Evolutionary conservation across 1,140 invertebrate genomes (phyloP).

Genomic region (Leptinotarsa lineolata): DNA sequence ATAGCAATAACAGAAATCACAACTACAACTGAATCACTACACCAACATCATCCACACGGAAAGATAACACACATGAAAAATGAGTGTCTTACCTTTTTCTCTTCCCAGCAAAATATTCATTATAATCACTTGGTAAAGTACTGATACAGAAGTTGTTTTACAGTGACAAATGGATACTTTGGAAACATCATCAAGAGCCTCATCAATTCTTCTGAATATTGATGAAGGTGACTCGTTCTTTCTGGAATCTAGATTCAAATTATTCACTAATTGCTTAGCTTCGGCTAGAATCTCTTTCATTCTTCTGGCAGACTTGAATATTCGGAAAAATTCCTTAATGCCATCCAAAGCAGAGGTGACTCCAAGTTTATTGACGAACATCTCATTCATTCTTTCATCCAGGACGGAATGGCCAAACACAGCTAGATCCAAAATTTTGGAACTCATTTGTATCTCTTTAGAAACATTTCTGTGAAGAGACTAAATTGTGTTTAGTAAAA

Average conservation of each 20-base stretch:
- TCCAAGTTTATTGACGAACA: slow-evolving; percentile 57
- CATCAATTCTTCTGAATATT: slow-evolving; percentile 54
- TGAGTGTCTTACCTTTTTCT: slow-evolving; percentile 52
- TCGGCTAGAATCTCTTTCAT: slow-evolving; percentile 10
- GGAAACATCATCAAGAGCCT: slow-evolving; percentile 39
- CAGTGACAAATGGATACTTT: slow-evolving; percentile 52
- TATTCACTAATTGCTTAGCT: slow-evolving; percentile 22
- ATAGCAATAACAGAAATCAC: no score
- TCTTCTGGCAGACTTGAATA: not conserved
- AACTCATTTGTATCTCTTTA: slow-evolving; percentile 32
- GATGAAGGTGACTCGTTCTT: slow-evolving; percentile 41
- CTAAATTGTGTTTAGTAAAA: slow-evolving; percentile 23
- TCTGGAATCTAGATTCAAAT: slow-evolving; percentile 38
- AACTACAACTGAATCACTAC: no score
- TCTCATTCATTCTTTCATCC: slow-evolving; percentile 59
- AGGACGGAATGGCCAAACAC: slow-evolving; percentile 64
- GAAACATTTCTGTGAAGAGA: slow-evolving; percentile 31
- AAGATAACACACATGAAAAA: no score
- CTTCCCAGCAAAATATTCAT: slow-evolving; percentile 61
- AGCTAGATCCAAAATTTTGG: slow-evolving; percentile 58
- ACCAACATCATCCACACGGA: no score
- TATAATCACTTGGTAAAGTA: slow-evolving; percentile 61
- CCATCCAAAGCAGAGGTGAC: not conserved
- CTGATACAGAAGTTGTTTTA: slow-evolving; percentile 55
- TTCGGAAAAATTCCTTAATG: not conserved